These are phyloP conservation scores for Euglossa dilemma DNA, from an alignment of 1,140 invertebrate genomes.

Conservation along the genomic window DNA sequence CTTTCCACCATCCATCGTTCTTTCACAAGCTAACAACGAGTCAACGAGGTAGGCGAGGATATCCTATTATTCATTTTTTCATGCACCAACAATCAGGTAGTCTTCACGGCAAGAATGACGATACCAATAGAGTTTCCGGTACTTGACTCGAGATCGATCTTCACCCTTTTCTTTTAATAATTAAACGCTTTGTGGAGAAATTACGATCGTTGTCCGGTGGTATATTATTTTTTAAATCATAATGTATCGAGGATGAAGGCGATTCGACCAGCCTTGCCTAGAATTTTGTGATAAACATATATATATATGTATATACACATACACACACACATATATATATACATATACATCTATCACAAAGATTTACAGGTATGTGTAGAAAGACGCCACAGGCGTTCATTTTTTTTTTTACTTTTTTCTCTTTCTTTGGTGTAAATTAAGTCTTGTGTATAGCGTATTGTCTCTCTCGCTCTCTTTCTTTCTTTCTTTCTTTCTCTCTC, in stretches of 20 bases:
- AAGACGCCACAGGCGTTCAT: constrained; percentile 13
- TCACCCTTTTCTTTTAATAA: neutral
- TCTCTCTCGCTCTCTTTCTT: constrained; percentile 38
- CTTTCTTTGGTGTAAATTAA: constrained; percentile 40
- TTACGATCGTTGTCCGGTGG: constrained; percentile 28
- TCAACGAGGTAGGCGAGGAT: constrained; percentile 54
- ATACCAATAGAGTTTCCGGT: neutral
- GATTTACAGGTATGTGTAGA: constrained; percentile 38
- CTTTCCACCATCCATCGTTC: constrained; percentile 25
- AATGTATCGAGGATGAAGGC: constrained; percentile 20
- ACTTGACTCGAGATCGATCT: neutral
- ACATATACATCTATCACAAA: constrained; percentile 3
- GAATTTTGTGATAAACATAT: constrained; percentile 20
- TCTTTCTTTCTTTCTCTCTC: neutral
- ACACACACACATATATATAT: neutral
- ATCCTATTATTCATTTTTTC: constrained; percentile 13
- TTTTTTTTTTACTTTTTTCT: neutral
- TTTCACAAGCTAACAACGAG: constrained; percentile 20
- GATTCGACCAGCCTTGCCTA: constrained; percentile 12
- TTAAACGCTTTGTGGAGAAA: neutral
- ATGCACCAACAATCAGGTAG: constrained; percentile 31
- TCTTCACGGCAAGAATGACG: constrained; percentile 3
- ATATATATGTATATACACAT: constrained; percentile 1
- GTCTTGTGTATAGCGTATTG: constrained; percentile 50
- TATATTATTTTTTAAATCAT: constrained; percentile 11